A percentile compares a stretch with the other conserved stretches of the same genome.
Conservation (phyloP, 2,888 invertebrate species). For the Pelosia muscerda region DNA sequence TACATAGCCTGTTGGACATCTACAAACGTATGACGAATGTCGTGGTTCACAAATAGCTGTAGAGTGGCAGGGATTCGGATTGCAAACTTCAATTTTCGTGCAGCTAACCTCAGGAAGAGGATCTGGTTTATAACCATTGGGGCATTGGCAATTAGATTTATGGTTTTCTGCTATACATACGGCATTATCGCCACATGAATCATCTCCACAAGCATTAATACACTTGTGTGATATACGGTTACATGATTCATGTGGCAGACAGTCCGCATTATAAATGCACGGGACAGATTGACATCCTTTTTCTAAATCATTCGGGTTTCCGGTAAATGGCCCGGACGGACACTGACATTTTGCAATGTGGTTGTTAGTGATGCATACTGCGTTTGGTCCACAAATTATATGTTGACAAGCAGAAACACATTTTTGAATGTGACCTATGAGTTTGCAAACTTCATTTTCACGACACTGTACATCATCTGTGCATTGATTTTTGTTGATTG, state of each 20-base stretch:
- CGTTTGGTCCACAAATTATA: conserved; percentile 93
- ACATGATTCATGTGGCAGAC: conserved; percentile 92
- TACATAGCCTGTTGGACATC: conserved; percentile 91
- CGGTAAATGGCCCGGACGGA: conserved; percentile 94
- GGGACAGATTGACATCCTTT: conserved; percentile 93
- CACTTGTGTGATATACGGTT: conserved; percentile 94
- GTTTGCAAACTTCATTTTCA: conserved; percentile 93
- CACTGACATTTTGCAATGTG: conserved; percentile 96
- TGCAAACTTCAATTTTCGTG: conserved; percentile 90
- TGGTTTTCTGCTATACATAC: conserved; percentile 96
- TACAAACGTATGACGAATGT: conserved; percentile 90
- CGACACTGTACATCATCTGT: conserved; percentile 93
- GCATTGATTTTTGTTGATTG: conserved; percentile 91
- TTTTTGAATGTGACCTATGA: conserved; percentile 87
- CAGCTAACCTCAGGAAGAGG: conserved; percentile 95
- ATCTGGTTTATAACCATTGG: conserved; percentile 93
- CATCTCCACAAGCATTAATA: conserved; percentile 92
- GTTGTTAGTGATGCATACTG: conserved; percentile 95
- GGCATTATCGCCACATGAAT: conserved; percentile 94
- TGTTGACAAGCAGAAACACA: conserved; percentile 93
- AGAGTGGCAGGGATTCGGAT: conserved; percentile 92
- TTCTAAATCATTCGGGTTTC: conserved; percentile 92
- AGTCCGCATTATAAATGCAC: conserved; percentile 95
- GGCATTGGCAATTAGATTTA: conserved; percentile 94
- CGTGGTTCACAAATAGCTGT: conserved; percentile 92